Conservation (phyloP, 2,888 invertebrate genomes). For the Galeopsomyia nigrocyanea region DNA sequence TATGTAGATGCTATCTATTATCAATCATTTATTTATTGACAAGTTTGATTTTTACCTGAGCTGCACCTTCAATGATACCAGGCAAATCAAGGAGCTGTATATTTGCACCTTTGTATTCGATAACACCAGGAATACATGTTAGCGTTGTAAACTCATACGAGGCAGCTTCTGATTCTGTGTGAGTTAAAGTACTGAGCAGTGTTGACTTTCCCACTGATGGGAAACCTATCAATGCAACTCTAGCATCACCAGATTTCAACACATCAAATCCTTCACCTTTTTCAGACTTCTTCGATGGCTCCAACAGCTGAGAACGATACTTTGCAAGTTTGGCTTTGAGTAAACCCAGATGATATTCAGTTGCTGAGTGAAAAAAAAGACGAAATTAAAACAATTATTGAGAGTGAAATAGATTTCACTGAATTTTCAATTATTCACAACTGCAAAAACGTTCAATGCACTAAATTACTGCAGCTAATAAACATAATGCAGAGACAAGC, state of each 20-base stretch:
- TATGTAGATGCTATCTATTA: background rate
- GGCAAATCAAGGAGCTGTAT: constrained; percentile 98
- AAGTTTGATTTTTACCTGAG: constrained; percentile 74
- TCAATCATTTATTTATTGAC: background rate
- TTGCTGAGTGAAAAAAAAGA: constrained; percentile 76
- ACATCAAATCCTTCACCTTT: constrained; percentile 99
- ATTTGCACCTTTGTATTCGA: constrained; percentile 98
- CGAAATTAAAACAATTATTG: background rate
- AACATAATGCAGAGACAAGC: too few relatives aligned
- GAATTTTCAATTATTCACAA: background rate
- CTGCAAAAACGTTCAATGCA: background rate
- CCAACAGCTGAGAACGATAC: constrained; percentile 92
- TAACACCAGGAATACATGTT: constrained; percentile 99
- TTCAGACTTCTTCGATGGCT: constrained; percentile 93
- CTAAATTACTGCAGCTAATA: too few relatives aligned
- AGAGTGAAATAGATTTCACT: background rate
- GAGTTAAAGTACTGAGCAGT: constrained; percentile 92
- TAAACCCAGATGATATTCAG: constrained; percentile 98
- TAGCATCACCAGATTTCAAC: constrained; percentile 98
- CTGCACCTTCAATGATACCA: constrained; percentile 99
- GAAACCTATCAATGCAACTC: constrained; percentile 97
- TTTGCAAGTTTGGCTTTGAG: constrained; percentile 97
- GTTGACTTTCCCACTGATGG: constrained; percentile 99
- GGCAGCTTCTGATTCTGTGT: constrained; percentile 97
- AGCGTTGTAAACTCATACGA: constrained; percentile 99